Percentiles rank a stretch among this genome's conserved stretches.
These are phyloP conservation scores for Epirrhoe tristata DNA, from an alignment of 2,888 invertebrate genomes.

Conservation along the genomic window DNA sequence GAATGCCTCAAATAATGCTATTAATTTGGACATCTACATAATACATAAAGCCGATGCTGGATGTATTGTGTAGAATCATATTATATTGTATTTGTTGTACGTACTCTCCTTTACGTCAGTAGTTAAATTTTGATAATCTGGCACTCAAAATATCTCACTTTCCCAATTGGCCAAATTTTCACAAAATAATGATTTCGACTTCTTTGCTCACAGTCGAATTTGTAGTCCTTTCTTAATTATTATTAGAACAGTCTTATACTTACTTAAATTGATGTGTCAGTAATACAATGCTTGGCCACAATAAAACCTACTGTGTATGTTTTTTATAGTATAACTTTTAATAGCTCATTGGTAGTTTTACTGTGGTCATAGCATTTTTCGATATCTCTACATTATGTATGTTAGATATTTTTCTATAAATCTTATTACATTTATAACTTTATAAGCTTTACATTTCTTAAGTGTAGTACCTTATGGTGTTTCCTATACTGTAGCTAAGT, in stretches of 20 bases:
- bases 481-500: conserved; percentile 9
- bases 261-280: conserved; percentile 3
- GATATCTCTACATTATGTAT: conserved; percentile 13
- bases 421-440: conserved; percentile 22
- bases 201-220: conserved; percentile 28
- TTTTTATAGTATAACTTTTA: neutral
- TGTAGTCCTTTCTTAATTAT: conserved; percentile 11
- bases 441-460: conserved; percentile 24
- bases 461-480: conserved; percentile 1
- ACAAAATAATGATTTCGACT: conserved; percentile 12
- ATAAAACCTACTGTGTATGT: neutral
- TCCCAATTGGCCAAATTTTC: conserved; percentile 21
- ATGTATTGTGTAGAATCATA: neutral
- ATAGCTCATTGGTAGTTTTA: neutral
- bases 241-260: neutral
- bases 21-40: neutral
- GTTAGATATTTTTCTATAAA: conserved; percentile 37
- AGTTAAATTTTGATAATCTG: neutral
- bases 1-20: neutral
- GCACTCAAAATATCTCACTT: conserved; percentile 4
- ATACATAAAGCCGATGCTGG: neutral
- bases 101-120: neutral
- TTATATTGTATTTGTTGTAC: neutral
- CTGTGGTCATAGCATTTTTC: conserved; percentile 4
- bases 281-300: conserved; percentile 7